phyloP scores from a whole-genome alignment of 1,140 invertebrate species.

The Aphis gossypii region DNA sequence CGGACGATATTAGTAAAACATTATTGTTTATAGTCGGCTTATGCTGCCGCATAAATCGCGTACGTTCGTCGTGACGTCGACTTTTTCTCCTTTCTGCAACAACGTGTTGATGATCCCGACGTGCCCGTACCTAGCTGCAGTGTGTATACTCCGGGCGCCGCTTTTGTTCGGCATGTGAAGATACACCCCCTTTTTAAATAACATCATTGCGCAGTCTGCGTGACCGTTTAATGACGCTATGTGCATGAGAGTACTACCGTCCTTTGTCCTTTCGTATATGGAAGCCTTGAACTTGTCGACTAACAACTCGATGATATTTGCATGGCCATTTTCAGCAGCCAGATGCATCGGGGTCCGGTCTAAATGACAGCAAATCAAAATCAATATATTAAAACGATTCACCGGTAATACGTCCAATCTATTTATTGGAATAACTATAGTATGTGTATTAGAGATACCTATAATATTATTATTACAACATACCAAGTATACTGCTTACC shows the following conservation, averaged over 20 bases:
- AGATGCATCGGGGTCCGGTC: constrained; percentile 96
- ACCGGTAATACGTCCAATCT: too few relatives aligned
- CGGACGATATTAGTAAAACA: background rate
- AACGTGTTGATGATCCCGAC: constrained; percentile 97
- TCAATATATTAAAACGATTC: background rate
- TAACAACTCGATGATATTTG: constrained; percentile 91
- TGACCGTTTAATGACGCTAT: constrained; percentile 96
- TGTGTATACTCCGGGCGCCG: constrained; percentile 90
- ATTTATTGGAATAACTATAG: too few relatives aligned
- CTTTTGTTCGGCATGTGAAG: constrained; percentile 99
- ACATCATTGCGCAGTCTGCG: constrained; percentile 97
- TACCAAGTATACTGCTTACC: constrained; percentile 64
- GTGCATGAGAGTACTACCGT: constrained; percentile 98
- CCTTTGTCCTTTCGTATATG: constrained; percentile 92
- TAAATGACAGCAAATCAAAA: constrained; percentile 63
- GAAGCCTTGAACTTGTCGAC: constrained; percentile 98
- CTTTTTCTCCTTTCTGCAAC: constrained; percentile 93
- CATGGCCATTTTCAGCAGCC: constrained; percentile 96
- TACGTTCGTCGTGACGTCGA: constrained; percentile 93
- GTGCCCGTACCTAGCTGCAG: constrained; percentile 90
- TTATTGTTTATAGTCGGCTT: too few relatives aligned
- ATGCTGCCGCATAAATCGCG: too few relatives aligned
- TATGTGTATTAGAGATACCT: too few relatives aligned
- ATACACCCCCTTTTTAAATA: constrained; percentile 98
- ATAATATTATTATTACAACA: background rate